Conservation (phyloP, 2,113 vertebrate species). For the Carassius carassius region DNA sequence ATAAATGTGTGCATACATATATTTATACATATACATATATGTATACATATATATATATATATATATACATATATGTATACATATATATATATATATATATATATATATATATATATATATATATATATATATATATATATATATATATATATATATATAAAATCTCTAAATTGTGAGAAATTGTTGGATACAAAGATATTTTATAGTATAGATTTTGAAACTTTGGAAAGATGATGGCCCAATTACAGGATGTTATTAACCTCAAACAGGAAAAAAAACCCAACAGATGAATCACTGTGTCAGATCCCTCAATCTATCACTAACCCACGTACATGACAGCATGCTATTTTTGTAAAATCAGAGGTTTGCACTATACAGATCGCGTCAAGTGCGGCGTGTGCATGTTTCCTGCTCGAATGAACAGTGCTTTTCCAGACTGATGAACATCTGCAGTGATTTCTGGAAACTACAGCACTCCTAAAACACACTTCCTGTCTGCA, state of each 20-base stretch:
- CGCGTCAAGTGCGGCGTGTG: conserved; percentile 42
- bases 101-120: too few species aligned
- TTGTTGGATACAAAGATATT: not conserved
- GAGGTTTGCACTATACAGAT: conserved; percentile 46
- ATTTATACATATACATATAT: too few species aligned
- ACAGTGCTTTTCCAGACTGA: conserved; percentile 56
- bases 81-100: too few species aligned
- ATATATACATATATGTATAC: too few species aligned
- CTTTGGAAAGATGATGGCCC: not conserved
- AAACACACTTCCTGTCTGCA: conserved; percentile 60
- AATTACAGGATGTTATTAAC: not conserved
- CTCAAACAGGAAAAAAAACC: not conserved
- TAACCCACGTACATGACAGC: not conserved
- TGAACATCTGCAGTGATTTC: conserved; percentile 62
- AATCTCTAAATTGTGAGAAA: not conserved
- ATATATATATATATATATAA: too few species aligned
- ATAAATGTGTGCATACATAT: too few species aligned
- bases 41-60: too few species aligned
- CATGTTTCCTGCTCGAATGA: conserved; percentile 61
- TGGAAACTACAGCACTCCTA: conserved; percentile 60
- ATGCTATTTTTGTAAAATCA: not conserved
- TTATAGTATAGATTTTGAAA: not conserved
- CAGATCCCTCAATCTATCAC: not conserved
- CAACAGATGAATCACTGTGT: not conserved
- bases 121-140: too few species aligned